phyloP scores from a whole-genome alignment of 2,797 vertebrate species.

The Helostoma temminkii region DNA sequence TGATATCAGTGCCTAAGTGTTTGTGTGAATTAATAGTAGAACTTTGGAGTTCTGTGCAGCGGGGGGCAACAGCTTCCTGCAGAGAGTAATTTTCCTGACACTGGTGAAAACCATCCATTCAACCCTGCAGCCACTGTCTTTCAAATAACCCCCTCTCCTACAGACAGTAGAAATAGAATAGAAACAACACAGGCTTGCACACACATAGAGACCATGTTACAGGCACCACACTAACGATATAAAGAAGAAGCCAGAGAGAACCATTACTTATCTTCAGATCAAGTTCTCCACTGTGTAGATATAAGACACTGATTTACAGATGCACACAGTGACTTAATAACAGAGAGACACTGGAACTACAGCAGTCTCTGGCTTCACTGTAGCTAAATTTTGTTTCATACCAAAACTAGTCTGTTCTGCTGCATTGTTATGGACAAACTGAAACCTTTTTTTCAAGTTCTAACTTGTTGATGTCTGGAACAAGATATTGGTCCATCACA shows the following conservation, averaged over 20 bases:
- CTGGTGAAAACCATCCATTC: constrained; percentile 8
- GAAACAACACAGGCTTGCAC: not conserved
- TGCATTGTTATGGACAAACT: not conserved
- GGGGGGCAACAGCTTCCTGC: constrained; percentile 23
- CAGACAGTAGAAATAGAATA: not conserved
- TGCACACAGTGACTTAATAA: constrained; percentile 12
- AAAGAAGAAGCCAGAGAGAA: constrained; percentile 23
- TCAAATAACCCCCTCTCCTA: too few species aligned
- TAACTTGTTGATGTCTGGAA: too few species aligned
- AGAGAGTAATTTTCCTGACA: constrained; percentile 16
- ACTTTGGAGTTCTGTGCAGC: constrained; percentile 8
- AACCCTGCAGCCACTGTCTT: constrained; percentile 5
- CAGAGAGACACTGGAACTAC: too few species aligned
- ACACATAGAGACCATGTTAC: not conserved
- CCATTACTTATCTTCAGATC: constrained; percentile 32
- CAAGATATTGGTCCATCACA: not conserved
- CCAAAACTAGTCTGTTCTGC: constrained; percentile 8
- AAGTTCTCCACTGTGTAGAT: constrained; percentile 18
- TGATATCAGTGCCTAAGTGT: constrained; percentile 7
- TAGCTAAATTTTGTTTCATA: too few species aligned
- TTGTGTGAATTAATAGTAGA: constrained; percentile 35
- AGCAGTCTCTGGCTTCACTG: too few species aligned
- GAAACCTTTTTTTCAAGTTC: too few species aligned
- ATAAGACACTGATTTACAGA: constrained; percentile 20
- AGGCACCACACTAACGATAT: not conserved